These are phyloP conservation scores for Apeira syringaria DNA, from an alignment of 2,888 invertebrate species.

Conservation along the genomic window DNA sequence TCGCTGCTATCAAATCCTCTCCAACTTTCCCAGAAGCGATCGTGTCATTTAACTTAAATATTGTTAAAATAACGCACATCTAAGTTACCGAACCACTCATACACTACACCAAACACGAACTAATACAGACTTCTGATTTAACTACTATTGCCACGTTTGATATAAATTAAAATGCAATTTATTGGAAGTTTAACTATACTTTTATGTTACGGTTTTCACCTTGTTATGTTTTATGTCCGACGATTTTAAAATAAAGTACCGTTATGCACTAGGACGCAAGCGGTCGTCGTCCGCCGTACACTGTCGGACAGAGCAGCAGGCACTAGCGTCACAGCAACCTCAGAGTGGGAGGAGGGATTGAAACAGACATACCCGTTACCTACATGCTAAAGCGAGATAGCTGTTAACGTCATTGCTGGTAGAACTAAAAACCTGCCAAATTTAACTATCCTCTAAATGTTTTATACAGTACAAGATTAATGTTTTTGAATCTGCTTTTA, in stretches of 20 bases:
- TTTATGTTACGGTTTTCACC: slow-evolving; percentile 42
- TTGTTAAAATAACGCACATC: slow-evolving; percentile 48
- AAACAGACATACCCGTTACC: slow-evolving; percentile 53
- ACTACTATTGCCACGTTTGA: slow-evolving; percentile 11
- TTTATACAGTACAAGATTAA: slow-evolving; percentile 46
- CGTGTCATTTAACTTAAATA: slow-evolving; percentile 55
- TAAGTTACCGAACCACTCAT: slow-evolving; percentile 58
- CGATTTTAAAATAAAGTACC: slow-evolving; percentile 43
- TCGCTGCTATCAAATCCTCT: slow-evolving; percentile 71
- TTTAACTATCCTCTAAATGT: slow-evolving; percentile 53
- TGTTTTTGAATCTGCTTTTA: slow-evolving; percentile 32
- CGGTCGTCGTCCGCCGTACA: slow-evolving; percentile 71
- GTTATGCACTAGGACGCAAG: slow-evolving; percentile 53
- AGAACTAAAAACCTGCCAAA: slow-evolving; percentile 67
- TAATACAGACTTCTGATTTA: slow-evolving; percentile 35
- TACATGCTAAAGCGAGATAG: slow-evolving; percentile 50
- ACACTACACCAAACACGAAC: slow-evolving; percentile 71
- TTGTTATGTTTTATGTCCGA: slow-evolving; percentile 40
- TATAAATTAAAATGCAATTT: slow-evolving; percentile 15
- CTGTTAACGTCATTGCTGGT: slow-evolving; percentile 54
- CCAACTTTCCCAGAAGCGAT: slow-evolving; percentile 38
- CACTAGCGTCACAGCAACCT: slow-evolving; percentile 56
- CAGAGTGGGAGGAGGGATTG: slow-evolving; percentile 69
- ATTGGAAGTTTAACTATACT: slow-evolving; percentile 23
- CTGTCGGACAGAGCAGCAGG: slow-evolving; percentile 60